Percentiles rank a stretch among this genome's conserved stretches.
Conservation (phyloP, 2,888 invertebrate species). For the Parthenolecanium corni region DNA sequence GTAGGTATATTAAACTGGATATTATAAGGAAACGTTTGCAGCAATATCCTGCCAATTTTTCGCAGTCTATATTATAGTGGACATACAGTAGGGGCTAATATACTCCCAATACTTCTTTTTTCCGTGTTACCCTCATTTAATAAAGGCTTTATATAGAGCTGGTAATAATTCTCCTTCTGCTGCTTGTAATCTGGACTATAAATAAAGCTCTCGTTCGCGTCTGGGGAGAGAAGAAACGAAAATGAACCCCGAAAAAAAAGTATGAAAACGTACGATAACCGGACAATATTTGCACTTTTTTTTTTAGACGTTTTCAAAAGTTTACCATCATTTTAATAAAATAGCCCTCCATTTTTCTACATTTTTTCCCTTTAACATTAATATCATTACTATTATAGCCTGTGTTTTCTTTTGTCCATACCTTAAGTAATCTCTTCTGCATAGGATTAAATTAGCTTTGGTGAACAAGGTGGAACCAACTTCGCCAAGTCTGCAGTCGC, state of each 20-base stretch:
- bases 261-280: slow-evolving; percentile 26
- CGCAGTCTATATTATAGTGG: slow-evolving; percentile 13
- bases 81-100: slow-evolving; percentile 25
- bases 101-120: slow-evolving; percentile 22
- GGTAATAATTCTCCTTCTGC: slow-evolving; percentile 28
- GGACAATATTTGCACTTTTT: slow-evolving; percentile 24
- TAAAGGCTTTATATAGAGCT: slow-evolving; percentile 28
- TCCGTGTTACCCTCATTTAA: slow-evolving; percentile 27
- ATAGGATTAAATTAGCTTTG: slow-evolving; percentile 80
- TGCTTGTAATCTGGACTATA: slow-evolving; percentile 27
- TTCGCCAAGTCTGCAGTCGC: slow-evolving; percentile 85
- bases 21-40: slow-evolving; percentile 28
- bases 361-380: not conserved
- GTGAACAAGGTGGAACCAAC: slow-evolving; percentile 83
- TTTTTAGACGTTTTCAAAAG: not conserved
- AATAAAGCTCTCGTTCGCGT: slow-evolving; percentile 19
- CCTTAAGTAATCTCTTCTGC: slow-evolving; percentile 87
- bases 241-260: slow-evolving; percentile 3
- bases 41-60: slow-evolving; percentile 23
- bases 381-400: not conserved
- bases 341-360: not conserved
- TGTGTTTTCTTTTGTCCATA: slow-evolving; percentile 37
- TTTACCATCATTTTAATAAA: not conserved
- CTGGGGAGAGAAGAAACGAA: not conserved
- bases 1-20: slow-evolving; percentile 29